Base-by-base conservation (phyloP, 2,888 invertebrate genomes). In the Campoletis raptor region DNA sequence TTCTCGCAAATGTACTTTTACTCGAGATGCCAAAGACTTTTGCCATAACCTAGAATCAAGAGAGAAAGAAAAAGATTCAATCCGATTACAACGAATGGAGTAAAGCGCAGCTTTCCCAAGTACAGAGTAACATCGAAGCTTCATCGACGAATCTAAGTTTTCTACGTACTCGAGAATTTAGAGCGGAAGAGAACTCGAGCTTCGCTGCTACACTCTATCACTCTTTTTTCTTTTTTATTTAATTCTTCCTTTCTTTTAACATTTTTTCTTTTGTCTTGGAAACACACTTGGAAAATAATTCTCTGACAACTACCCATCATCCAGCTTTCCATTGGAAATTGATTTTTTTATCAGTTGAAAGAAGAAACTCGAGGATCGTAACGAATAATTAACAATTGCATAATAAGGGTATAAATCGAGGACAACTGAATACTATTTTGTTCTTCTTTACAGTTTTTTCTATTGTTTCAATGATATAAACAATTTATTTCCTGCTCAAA, bases 161-260 rank as follows among this genome's bases (percentile, higher is more conserved):
- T 57, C 57, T 82, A 77, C 70, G 40, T 73, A 66, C 69, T 78
- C 57, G 61, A 70, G 83, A 87, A 81, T 74, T 83, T 74, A 81
- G 76, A 78, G 64, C 81, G 80, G 82, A 83, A 82, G 57, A 30
- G 36, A 61, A 21, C 42, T 74, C 24, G 74, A 67, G 67, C 40
- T 42, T 24, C 64, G 15, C 67, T 74, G 66, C n/a, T 40, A n/a
- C 36, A n/a, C 6, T 12, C 54, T 30, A 72, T 57, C 54, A 30
- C 76, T 82, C 57, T 7, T 69, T 30, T 45, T 36, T 82, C 57
- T 7, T 69, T 30, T 45, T 36, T 57, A 36, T 57, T 61, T 67
- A 9, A n/a, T 42, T 42, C 37, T n/a, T 21, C 15, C 21, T 36
- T 24, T 8, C 54, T 30, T 61, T 64, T 30, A 30, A 30, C 30